Percentiles rank a stretch among this genome's conserved stretches.
phyloP scores from a whole-genome alignment of 2,797 vertebrate species.

The Tamandua tetradactyla region DNA sequence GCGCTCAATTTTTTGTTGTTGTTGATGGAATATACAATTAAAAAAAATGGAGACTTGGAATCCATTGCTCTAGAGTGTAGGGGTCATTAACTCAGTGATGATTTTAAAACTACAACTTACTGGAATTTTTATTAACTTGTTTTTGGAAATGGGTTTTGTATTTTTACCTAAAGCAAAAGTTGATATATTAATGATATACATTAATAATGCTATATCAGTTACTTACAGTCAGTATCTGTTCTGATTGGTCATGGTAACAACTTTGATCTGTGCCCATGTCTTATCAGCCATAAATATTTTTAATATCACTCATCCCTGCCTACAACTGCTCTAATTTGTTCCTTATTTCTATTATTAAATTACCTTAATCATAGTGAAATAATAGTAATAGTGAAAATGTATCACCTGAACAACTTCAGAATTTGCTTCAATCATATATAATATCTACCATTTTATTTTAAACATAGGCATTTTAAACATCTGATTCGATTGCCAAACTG shows the following conservation, averaged over 20 bases:
- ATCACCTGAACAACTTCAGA: slow-evolving; percentile 3
- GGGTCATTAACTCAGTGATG: background rate
- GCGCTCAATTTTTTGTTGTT: background rate
- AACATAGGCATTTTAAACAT: slow-evolving; percentile 7
- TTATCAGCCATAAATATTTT: slow-evolving; percentile 54
- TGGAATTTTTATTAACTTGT: slow-evolving; percentile 26
- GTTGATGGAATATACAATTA: background rate
- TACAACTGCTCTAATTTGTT: slow-evolving; percentile 49
- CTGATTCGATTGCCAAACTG: background rate
- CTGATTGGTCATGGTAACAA: slow-evolving; percentile 27
- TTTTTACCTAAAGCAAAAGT: background rate
- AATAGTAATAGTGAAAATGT: slow-evolving; percentile 24
- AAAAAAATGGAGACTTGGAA: background rate
- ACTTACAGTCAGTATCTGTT: slow-evolving; percentile 1
- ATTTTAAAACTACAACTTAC: background rate
- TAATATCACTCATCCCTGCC: background rate
- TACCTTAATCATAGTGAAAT: background rate
- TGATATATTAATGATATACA: background rate
- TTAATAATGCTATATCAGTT: background rate
- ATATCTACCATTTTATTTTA: slow-evolving; percentile 9
- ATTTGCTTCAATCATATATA: slow-evolving; percentile 3
- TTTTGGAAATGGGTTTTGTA: slow-evolving; percentile 24
- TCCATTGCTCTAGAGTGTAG: background rate
- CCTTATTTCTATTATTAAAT: slow-evolving; percentile 47
- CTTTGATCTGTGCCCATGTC: background rate